phyloP scores from a whole-genome alignment of 2,113 vertebrate species.

The Conger conger region DNA sequence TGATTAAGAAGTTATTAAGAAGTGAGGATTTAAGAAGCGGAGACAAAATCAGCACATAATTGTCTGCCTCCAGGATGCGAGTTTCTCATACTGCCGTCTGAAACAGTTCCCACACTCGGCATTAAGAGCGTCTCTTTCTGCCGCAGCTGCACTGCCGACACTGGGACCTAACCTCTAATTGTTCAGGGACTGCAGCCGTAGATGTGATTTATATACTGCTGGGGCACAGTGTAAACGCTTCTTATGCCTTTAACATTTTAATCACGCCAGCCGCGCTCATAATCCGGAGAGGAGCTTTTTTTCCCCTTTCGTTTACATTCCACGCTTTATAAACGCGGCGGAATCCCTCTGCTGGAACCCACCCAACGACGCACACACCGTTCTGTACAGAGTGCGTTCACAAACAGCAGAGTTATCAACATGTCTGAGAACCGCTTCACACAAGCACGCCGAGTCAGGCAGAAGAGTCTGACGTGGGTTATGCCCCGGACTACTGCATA shows the following conservation, averaged over 20 bases:
- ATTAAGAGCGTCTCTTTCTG: not conserved
- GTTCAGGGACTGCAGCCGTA: not conserved
- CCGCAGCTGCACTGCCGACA: not conserved
- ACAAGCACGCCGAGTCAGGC: not conserved
- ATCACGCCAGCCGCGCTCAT: not conserved
- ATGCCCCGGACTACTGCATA: not conserved
- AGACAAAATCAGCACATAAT: not conserved
- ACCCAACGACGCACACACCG: no score
- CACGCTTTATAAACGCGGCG: not conserved
- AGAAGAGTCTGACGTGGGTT: not conserved
- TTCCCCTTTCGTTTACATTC: not conserved
- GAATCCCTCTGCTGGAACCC: no score
- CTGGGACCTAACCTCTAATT: not conserved
- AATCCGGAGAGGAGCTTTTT: not conserved
- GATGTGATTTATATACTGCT: not conserved
- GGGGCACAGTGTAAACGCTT: not conserved
- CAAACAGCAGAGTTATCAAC: not conserved
- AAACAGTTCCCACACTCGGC: not conserved
- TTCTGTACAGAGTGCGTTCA: not conserved
- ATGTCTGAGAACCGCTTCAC: not conserved
- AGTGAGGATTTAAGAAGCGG: not conserved
- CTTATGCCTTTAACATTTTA: not conserved
- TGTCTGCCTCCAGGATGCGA: not conserved
- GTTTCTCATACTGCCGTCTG: not conserved
- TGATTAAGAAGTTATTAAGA: conserved; percentile 3